Evolutionary conservation across 2,113 vertebrate genomes (phyloP), one percentile per base, ranked within the genome.

Genomic region (Bostrychus sinensis): DNA sequence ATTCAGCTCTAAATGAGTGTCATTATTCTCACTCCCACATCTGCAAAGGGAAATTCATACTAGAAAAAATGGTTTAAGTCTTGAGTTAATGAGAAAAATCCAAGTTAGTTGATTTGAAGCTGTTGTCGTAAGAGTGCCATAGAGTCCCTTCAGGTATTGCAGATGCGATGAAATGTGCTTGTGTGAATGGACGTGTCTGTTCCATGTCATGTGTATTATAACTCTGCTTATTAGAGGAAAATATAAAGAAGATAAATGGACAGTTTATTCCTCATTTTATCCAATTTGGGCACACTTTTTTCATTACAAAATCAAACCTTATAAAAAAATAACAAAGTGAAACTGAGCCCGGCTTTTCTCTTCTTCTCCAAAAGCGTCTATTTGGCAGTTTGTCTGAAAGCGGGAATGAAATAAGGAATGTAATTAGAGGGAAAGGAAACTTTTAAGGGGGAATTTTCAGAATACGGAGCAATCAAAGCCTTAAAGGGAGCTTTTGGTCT

Each of bases 71-170:
- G 79, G 84, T 57, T 87, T 88, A 86, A 91, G 75, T 87, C 76
- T n/a, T 62, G 77, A 76, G 86, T 87, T 89, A 91, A 91, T 93
- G 89, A 91, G 86, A 86, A 91, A 88, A 89, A 89, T 86, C 70
- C 70, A 75, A 60, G 56, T 53, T 19, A 66, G 75, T 78, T 77
- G 56, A 88, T 86, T 88, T 85, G 67, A 55, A 65, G 60, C 60
- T 78, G 58, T 70, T 67, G 62, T 84, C 78, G 45, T 23, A 75
- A 64, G 85, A 66, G 56, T 69, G 77, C 70, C 36, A 60, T 56
- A 69, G 43, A 86, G 71, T 61, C 56, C 28, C 69, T 76, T 75
- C 72, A 79, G 86, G 88, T 85, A 63, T 48, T 51, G 58, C 26
- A 37, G 72, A 69, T 64, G 41, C 71, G 3, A 65, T 83, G 74